A percentile compares a stretch with the other conserved stretches of the same genome.
These are phyloP conservation scores for Ectropis crepuscularia DNA, from an alignment of 2,888 invertebrate species.

Conservation along the genomic window DNA sequence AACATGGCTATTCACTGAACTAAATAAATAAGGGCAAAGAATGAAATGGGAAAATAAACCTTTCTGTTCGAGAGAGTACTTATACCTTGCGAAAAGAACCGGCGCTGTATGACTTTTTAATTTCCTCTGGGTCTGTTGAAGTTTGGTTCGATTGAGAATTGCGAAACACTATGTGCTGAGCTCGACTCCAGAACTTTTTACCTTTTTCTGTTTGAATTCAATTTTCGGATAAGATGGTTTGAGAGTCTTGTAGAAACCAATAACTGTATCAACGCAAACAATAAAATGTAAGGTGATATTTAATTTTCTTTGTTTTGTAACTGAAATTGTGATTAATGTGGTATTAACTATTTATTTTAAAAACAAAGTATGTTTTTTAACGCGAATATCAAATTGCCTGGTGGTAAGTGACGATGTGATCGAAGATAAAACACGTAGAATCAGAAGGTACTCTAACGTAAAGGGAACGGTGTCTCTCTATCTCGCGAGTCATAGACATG, in stretches of 20 bases:
- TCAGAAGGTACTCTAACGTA: too few species aligned
- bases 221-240: slow-evolving; percentile 11
- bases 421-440: too few species aligned
- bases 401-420: too few species aligned
- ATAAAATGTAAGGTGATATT: background rate
- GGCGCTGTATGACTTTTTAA: slow-evolving; percentile 37
- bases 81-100: slow-evolving; percentile 30
- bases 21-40: slow-evolving; percentile 40
- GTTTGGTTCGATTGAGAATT: slow-evolving; percentile 30
- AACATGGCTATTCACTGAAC: slow-evolving; percentile 41
- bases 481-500: too few species aligned
- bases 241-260: slow-evolving; percentile 1
- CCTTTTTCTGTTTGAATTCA: slow-evolving; percentile 7
- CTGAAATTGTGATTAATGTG: too few species aligned
- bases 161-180: slow-evolving; percentile 15
- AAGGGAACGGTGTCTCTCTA: too few species aligned
- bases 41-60: slow-evolving; percentile 31
- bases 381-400: too few species aligned
- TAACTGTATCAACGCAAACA: background rate
- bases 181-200: slow-evolving; percentile 4
- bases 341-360: too few species aligned
- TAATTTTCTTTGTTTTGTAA: background rate
- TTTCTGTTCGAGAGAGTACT: slow-evolving; percentile 27
- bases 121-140: slow-evolving; percentile 32
- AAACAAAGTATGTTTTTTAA: too few species aligned